phyloP scores from a whole-genome alignment of 2,888 invertebrate genomes.

The Sinotaia quadrata region DNA sequence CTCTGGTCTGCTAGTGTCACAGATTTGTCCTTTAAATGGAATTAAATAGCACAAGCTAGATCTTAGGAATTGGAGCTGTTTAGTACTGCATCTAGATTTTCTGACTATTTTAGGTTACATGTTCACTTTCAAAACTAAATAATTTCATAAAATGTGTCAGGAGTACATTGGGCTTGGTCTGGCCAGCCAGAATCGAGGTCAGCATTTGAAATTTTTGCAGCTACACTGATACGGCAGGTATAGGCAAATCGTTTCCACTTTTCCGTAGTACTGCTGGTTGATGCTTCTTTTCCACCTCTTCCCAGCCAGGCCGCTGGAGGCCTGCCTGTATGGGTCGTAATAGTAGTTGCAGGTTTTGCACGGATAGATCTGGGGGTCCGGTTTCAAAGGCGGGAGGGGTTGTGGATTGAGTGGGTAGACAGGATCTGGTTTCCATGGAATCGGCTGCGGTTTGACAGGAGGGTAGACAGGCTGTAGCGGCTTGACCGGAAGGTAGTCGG shows the following conservation, averaged over 20 bases:
- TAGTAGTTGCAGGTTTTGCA: neutral
- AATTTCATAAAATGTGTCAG: too few relatives aligned
- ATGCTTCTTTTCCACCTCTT: constrained; percentile 1
- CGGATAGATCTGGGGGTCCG: neutral
- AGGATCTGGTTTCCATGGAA: neutral
- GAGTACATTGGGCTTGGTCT: too few relatives aligned
- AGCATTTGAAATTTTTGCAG: constrained; percentile 33
- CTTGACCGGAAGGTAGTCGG: neutral
- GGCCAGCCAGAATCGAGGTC: too few relatives aligned
- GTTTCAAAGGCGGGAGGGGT: neutral
- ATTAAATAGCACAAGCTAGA: too few relatives aligned
- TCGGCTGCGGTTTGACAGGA: neutral
- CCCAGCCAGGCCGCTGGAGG: neutral
- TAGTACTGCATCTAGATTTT: too few relatives aligned
- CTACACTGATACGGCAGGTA: constrained; percentile 30
- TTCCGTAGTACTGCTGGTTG: constrained; percentile 2
- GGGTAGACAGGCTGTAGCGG: neutral
- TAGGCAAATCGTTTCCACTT: constrained; percentile 24
- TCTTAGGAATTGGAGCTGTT: too few relatives aligned
- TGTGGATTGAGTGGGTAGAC: constrained; percentile 4
- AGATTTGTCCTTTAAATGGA: too few relatives aligned
- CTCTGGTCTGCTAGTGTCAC: too few relatives aligned
- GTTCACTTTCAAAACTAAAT: too few relatives aligned
- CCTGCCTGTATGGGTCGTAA: neutral
- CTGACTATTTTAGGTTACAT: too few relatives aligned